Evolutionary conservation across 2,888 invertebrate genomes (phyloP).

Genomic region (Nesidiocoris tenuis): DNA sequence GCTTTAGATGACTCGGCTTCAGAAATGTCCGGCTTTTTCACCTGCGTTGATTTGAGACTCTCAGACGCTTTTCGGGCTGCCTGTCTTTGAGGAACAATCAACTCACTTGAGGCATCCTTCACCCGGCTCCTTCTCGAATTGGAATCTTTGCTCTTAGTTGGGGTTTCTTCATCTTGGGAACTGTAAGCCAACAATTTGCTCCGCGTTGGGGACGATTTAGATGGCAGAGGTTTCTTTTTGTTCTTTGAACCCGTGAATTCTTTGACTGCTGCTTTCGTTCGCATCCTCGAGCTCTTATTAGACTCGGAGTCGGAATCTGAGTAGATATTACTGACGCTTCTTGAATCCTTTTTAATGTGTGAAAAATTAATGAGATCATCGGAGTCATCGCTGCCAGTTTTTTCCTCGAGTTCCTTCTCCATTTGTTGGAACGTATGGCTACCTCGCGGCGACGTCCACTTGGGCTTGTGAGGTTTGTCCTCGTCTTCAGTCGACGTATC

Average conservation of each 20-base stretch:
- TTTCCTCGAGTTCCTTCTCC: conserved; percentile 71
- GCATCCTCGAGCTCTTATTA: conserved; percentile 62
- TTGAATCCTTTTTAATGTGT: conserved; percentile 57
- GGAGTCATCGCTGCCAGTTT: conserved; percentile 65
- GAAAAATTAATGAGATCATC: conserved; percentile 72
- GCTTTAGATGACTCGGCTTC: conserved; percentile 46
- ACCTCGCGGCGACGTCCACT: conserved; percentile 54
- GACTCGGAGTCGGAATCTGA: conserved; percentile 75
- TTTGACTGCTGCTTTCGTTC: conserved; percentile 83
- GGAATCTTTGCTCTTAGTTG: conserved; percentile 59
- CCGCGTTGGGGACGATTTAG: conserved; percentile 12
- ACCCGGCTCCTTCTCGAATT: conserved; percentile 49
- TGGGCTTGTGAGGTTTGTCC: conserved; percentile 46
- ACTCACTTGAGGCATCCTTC: conserved; percentile 67
- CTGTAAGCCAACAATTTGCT: conserved; percentile 52
- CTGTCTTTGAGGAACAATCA: conserved; percentile 85
- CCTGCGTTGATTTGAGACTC: conserved; percentile 66
- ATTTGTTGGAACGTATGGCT: conserved; percentile 69
- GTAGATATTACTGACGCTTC: conserved; percentile 73
- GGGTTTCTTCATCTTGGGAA: conserved; percentile 54
- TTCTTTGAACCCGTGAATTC: conserved; percentile 62
- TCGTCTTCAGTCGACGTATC: conserved; percentile 62
- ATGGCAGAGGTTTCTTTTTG: conserved; percentile 31
- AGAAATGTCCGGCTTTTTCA: conserved; percentile 50
- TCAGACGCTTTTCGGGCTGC: conserved; percentile 90